Percentiles rank a stretch among this genome's conserved stretches.
phyloP scores from a whole-genome alignment of 1,140 invertebrate genomes.

The Papilio machaon region DNA sequence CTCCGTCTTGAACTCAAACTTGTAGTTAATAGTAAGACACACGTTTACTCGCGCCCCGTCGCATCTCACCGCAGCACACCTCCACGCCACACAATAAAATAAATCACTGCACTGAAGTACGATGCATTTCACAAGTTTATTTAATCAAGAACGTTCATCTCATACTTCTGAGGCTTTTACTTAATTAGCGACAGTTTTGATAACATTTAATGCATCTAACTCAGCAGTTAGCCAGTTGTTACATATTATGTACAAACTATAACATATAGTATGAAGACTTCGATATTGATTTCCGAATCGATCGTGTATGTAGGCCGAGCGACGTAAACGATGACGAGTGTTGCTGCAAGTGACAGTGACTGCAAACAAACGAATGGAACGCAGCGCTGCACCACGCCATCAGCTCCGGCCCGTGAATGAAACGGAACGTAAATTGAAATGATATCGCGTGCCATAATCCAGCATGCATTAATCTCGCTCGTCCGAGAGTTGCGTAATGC shows the following conservation, averaged over 20 bases:
- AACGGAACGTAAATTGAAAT: slow-evolving; percentile 80
- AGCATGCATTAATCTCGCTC: slow-evolving; percentile 80
- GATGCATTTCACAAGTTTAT: background rate
- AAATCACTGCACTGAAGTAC: slow-evolving; percentile 31
- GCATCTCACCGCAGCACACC: background rate
- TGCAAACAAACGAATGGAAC: slow-evolving; percentile 72
- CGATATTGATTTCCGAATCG: slow-evolving; percentile 40
- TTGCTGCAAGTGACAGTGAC: slow-evolving; percentile 45
- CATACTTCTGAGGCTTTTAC: background rate
- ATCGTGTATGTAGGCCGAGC: slow-evolving; percentile 55
- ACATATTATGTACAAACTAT: background rate
- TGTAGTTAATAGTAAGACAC: slow-evolving; percentile 73
- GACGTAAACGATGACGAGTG: slow-evolving; percentile 41
- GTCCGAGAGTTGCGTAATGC: slow-evolving; percentile 77
- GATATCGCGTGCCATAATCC: slow-evolving; percentile 81
- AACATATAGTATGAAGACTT: background rate
- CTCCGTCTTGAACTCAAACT: slow-evolving; percentile 75
- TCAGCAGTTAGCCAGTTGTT: background rate
- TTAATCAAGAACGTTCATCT: background rate
- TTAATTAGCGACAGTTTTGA: background rate
- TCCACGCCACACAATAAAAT: slow-evolving; percentile 20
- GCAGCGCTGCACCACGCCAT: slow-evolving; percentile 68
- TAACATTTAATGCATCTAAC: background rate
- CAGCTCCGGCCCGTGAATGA: slow-evolving; percentile 80
- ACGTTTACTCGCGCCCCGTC: slow-evolving; percentile 49